A percentile compares a stretch with the other conserved stretches of the same genome.
These are phyloP conservation scores for Trematocara variabile DNA, from an alignment of 2,113 vertebrate species.

Conservation along the genomic window DNA sequence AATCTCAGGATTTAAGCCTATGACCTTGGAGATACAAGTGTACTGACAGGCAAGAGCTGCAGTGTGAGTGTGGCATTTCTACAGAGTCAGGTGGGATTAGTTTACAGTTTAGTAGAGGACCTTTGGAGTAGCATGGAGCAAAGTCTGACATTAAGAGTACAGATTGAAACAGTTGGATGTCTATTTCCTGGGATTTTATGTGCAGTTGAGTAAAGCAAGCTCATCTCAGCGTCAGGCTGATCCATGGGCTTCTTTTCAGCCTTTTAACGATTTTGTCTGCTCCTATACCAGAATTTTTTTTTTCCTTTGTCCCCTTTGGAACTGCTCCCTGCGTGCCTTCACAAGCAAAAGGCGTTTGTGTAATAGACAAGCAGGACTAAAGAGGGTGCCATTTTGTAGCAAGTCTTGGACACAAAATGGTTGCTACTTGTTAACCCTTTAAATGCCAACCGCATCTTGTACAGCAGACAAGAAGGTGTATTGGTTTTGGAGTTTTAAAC, in stretches of 20 bases:
- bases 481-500: neutral
- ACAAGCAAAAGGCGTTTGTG: neutral
- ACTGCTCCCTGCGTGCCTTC: neutral
- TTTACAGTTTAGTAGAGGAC: neutral
- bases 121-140: neutral
- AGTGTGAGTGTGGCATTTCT: neutral
- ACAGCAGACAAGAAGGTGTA: neutral
- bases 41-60: neutral
- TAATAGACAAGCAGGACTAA: neutral
- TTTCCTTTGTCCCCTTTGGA: neutral
- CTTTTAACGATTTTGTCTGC: neutral
- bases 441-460: neutral
- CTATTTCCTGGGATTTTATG: neutral
- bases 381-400: slow-evolving; percentile 51
- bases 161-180: neutral
- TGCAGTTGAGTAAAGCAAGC: neutral
- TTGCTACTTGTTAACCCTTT: slow-evolving; percentile 51
- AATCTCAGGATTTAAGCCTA: neutral
- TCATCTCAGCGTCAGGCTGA: neutral
- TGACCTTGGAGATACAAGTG: neutral
- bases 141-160: neutral
- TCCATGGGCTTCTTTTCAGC: neutral
- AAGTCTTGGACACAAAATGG: slow-evolving; percentile 51
- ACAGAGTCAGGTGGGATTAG: neutral
- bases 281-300: neutral